Percentiles rank a stretch among this genome's conserved stretches.
phyloP scores from a whole-genome alignment of 1,140 invertebrate species.

The Bombus balteatus region DNA sequence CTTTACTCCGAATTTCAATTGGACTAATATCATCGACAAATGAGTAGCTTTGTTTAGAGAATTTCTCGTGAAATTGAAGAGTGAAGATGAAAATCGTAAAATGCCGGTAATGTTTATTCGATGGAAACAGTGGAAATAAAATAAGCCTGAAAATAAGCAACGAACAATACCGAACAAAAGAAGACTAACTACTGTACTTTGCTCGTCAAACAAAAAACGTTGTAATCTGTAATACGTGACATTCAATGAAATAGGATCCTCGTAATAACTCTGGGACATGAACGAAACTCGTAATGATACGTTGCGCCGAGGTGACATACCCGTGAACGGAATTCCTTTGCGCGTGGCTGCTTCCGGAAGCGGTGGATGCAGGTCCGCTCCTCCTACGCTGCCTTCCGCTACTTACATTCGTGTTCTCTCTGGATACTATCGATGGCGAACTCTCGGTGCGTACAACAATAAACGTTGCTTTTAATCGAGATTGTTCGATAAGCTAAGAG shows the following conservation, averaged over 20 bases:
- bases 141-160: no score
- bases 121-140: neutral
- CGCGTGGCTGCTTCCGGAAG: slow-evolving; percentile 26
- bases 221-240: neutral
- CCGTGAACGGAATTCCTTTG: slow-evolving; percentile 28
- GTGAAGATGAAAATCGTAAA: neutral
- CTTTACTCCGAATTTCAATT: neutral
- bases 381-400: slow-evolving; percentile 62
- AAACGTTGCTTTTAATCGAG: slow-evolving; percentile 66
- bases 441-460: slow-evolving; percentile 67
- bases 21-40: neutral
- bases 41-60: neutral
- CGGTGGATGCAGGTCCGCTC: slow-evolving; percentile 3
- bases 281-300: slow-evolving; percentile 14
- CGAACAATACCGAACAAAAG: neutral
- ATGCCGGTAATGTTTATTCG: neutral
- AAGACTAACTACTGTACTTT: neutral
- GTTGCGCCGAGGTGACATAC: slow-evolving; percentile 22
- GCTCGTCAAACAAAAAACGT: neutral
- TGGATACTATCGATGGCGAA: slow-evolving; percentile 22
- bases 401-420: slow-evolving; percentile 66
- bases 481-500: slow-evolving; percentile 10
- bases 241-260: neutral
- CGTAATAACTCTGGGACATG: neutral
- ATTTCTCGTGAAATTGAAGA: neutral